A percentile compares a stretch with the other conserved stretches of the same genome.
These are phyloP conservation scores for Pantala flavescens DNA, from an alignment of 1,140 invertebrate species.

Conservation along the genomic window DNA sequence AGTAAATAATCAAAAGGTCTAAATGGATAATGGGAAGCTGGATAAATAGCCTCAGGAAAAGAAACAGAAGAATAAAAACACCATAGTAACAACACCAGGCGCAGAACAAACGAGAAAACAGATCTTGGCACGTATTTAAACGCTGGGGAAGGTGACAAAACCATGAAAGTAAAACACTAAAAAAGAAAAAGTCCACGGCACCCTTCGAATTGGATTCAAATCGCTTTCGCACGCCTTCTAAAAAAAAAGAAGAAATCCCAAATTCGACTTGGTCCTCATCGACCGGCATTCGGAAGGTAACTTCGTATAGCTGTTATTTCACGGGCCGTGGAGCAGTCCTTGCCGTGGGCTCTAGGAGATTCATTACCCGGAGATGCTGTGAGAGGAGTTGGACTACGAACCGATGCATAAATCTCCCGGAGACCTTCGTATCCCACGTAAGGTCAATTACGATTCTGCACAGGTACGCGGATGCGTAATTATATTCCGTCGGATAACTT, in stretches of 20 bases:
- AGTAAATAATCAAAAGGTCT: too few species aligned
- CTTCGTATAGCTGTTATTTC: background rate
- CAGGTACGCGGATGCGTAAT: conserved; percentile 3
- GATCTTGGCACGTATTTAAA: too few species aligned
- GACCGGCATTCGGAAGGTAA: background rate
- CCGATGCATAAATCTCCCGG: background rate
- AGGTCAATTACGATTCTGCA: conserved; percentile 1
- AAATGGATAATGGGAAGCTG: too few species aligned
- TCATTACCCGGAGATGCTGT: background rate
- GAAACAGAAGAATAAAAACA: too few species aligned
- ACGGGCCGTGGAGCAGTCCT: background rate
- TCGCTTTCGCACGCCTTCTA: background rate
- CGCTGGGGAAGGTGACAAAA: background rate
- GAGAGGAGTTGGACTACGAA: background rate
- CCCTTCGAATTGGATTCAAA: background rate
- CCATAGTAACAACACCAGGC: too few species aligned
- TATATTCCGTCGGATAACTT: background rate
- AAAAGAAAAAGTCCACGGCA: background rate
- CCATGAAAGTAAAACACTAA: background rate
- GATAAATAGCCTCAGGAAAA: too few species aligned
- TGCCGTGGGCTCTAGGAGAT: background rate
- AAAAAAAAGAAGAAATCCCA: background rate
- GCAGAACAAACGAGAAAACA: background rate
- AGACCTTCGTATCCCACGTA: background rate
- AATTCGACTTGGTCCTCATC: background rate